A percentile compares a stretch with the other conserved stretches of the same genome.
Conservation (phyloP, 2,113 vertebrate genomes). For the Axis porcinus region DNA sequence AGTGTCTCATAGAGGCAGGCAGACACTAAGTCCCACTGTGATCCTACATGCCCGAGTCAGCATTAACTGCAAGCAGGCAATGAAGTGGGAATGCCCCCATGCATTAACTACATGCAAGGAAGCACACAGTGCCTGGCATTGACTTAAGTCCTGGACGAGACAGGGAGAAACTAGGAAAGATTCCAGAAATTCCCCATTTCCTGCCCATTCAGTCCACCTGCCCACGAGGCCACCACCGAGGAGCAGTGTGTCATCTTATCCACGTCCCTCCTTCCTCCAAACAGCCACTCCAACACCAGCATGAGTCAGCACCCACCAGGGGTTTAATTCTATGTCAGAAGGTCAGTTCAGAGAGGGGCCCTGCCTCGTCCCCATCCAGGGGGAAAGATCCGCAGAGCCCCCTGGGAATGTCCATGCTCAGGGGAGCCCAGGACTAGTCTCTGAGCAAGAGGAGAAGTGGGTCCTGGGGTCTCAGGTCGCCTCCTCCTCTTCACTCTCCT, state of each 20-base stretch:
- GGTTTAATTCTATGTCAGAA: constrained; percentile 66
- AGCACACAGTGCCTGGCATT: not conserved
- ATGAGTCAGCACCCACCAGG: constrained; percentile 56
- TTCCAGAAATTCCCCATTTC: not conserved
- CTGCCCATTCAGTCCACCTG: not conserved
- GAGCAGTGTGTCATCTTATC: not conserved
- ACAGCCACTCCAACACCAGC: constrained; percentile 51
- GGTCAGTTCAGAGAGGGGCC: constrained; percentile 34
- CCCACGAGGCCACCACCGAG: not conserved
- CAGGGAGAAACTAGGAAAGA: not conserved
- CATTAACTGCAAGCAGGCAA: not conserved
- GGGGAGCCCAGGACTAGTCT: not conserved
- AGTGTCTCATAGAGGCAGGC: not conserved
- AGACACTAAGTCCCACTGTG: not conserved
- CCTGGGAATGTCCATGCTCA: constrained; percentile 36
- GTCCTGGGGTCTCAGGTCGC: constrained; percentile 34
- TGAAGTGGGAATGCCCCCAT: not conserved
- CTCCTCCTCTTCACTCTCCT: constrained; percentile 83
- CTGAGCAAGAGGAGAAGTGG: not conserved
- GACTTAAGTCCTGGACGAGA: not conserved
- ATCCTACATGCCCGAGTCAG: not conserved
- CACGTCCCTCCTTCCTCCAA: not conserved
- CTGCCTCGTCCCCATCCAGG: constrained; percentile 28
- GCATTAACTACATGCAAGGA: not conserved
- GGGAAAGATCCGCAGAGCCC: not conserved